Percentiles rank a stretch among this genome's conserved stretches.
phyloP scores from a whole-genome alignment of 1,140 invertebrate species.

The Drosophila watanabei region DNA sequence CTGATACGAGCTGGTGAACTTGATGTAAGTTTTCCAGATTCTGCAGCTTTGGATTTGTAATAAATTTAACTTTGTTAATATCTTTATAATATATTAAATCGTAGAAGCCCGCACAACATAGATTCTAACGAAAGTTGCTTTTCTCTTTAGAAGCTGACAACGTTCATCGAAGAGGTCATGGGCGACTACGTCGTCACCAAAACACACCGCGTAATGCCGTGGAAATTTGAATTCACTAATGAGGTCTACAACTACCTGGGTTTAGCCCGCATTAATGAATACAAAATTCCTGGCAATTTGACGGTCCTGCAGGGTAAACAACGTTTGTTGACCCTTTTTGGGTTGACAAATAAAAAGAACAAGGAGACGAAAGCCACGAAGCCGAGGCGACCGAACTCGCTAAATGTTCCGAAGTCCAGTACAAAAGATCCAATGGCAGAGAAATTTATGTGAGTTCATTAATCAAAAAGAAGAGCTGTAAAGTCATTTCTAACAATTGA shows the following conservation, averaged over 20 bases:
- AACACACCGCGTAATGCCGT: conserved; percentile 78
- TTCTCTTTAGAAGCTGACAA: conserved; percentile 52
- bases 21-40: conserved; percentile 12
- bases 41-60: not conserved
- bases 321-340: conserved; percentile 43
- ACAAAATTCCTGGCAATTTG: conserved; percentile 50
- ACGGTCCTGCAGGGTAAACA: conserved; percentile 42
- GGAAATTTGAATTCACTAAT: conserved; percentile 83
- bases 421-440: conserved; percentile 43
- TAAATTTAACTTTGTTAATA: too few species aligned
- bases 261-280: conserved; percentile 71
- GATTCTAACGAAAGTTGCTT: not conserved
- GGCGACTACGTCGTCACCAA: conserved; percentile 73
- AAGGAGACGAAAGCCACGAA: not conserved
- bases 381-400: not conserved
- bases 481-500: too few species aligned
- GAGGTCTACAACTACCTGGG: conserved; percentile 80
- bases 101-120: too few species aligned
- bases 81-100: not conserved
- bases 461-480: too few species aligned
- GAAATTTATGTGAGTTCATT: conserved; percentile 52
- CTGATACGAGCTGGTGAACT: conserved; percentile 31
- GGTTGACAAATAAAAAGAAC: conserved; percentile 19
- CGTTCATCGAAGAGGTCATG: conserved; percentile 71
- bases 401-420: conserved; percentile 4